A percentile compares a stretch with the other conserved stretches of the same genome.
Evolutionary conservation across 23 tunicate genomes (phyloP).

Genomic region (Styela plicata): DNA sequence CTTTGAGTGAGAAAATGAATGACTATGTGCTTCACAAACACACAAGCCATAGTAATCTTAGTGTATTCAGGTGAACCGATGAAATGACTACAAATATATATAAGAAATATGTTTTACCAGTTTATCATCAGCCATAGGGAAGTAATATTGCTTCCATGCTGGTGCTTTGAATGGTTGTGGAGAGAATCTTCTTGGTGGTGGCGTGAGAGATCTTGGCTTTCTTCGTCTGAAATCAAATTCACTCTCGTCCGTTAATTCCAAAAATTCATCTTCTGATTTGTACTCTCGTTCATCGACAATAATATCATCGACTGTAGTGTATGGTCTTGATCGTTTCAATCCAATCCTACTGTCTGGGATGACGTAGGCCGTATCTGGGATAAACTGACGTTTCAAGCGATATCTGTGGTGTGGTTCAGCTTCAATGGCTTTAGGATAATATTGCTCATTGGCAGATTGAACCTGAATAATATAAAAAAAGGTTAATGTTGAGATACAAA

Average conservation of each 20-base stretch:
- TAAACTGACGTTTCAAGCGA: conserved; percentile 61
- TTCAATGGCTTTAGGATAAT: conserved; percentile 52
- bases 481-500: too few relatives aligned
- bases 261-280: conserved; percentile 24
- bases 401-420: conserved; percentile 45
- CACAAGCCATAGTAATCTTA: too few relatives aligned
- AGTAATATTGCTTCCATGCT: conserved; percentile 65
- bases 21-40: too few relatives aligned
- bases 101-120: conserved; percentile 40
- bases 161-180: conserved; percentile 64
- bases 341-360: conserved; percentile 76
- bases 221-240: conserved; percentile 20
- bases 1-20: too few relatives aligned
- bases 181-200: conserved; percentile 45
- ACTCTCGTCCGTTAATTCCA: conserved; percentile 30
- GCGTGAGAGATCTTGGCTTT: conserved; percentile 49
- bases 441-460: conserved; percentile 59
- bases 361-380: conserved; percentile 77
- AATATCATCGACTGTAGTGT: conserved; percentile 41
- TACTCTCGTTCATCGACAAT: conserved; percentile 37
- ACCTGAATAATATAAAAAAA: too few relatives aligned
- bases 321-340: conserved; percentile 4
- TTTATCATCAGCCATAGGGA: conserved; percentile 80
- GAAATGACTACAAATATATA: too few relatives aligned
- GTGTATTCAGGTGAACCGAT: too few relatives aligned